Evolutionary conservation across 2,113 vertebrate species (phyloP).

Genomic region (Isichthys henryi): DNA sequence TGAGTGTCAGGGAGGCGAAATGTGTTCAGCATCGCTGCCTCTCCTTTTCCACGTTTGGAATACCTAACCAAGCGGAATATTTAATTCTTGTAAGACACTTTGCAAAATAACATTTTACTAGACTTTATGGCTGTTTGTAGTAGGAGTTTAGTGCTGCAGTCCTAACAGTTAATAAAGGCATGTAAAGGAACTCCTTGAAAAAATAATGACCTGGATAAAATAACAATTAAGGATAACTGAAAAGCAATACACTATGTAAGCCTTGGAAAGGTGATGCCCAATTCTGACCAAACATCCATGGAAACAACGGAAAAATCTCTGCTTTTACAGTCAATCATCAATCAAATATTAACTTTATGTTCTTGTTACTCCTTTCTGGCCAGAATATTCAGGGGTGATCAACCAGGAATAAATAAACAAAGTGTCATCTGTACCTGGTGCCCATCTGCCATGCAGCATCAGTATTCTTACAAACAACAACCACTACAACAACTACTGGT

Average conservation of each 20-base stretch:
- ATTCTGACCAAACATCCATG: background rate
- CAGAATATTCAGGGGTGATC: background rate
- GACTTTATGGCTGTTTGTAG: background rate
- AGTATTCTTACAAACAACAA: background rate
- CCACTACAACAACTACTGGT: background rate
- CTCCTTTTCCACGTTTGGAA: background rate
- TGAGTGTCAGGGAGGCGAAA: background rate
- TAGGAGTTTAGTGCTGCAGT: background rate
- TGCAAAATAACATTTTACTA: background rate
- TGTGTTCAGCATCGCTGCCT: background rate
- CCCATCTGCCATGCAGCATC: background rate
- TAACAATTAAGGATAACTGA: background rate
- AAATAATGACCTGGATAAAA: background rate
- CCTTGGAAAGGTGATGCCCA: background rate
- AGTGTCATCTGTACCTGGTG: background rate
- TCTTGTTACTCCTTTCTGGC: background rate
- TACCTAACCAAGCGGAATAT: background rate
- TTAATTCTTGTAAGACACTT: background rate
- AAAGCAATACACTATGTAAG: background rate
- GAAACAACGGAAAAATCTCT: background rate
- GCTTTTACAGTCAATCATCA: background rate
- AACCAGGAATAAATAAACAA: slow-evolving; percentile 9
- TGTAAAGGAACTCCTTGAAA: background rate
- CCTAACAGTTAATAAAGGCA: background rate
- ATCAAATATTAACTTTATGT: slow-evolving; percentile 17